Conservation (phyloP, 2,113 vertebrate species). For the Chrysemys picta region DNA sequence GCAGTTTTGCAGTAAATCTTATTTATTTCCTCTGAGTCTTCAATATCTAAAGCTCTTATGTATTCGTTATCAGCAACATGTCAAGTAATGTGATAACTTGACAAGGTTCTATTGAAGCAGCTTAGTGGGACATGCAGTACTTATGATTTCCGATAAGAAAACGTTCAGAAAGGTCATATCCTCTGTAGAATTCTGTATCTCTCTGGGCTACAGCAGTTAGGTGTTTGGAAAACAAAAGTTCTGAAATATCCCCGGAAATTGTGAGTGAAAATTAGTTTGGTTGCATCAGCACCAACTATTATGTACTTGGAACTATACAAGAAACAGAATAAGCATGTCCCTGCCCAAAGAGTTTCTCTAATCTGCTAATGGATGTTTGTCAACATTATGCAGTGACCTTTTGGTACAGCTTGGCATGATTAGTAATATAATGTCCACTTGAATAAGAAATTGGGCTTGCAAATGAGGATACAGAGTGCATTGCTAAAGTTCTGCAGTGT, state of each 20-base stretch:
- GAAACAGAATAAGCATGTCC: not conserved
- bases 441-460: not conserved
- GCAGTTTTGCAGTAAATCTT: constrained; percentile 71
- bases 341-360: not conserved
- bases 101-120: constrained; percentile 75
- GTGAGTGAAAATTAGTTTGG: not conserved
- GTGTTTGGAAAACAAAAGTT: constrained; percentile 51
- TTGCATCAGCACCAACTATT: not conserved
- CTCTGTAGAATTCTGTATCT: constrained; percentile 67
- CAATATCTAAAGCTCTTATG: constrained; percentile 76
- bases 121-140: constrained; percentile 73
- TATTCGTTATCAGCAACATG: constrained; percentile 77
- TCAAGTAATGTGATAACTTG: constrained; percentile 72
- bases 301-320: not conserved
- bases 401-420: not conserved
- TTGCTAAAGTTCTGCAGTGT: not conserved
- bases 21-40: constrained; percentile 69
- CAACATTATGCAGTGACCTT: fast-evolving
- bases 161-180: constrained; percentile 75
- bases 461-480: not conserved
- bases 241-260: constrained; percentile 22
- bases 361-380: fast-evolving
- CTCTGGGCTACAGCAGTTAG: constrained; percentile 31
- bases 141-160: constrained; percentile 72
- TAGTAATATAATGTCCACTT: not conserved